phyloP scores from a whole-genome alignment of 2,797 vertebrate genomes.

The Nothura maculosa region DNA sequence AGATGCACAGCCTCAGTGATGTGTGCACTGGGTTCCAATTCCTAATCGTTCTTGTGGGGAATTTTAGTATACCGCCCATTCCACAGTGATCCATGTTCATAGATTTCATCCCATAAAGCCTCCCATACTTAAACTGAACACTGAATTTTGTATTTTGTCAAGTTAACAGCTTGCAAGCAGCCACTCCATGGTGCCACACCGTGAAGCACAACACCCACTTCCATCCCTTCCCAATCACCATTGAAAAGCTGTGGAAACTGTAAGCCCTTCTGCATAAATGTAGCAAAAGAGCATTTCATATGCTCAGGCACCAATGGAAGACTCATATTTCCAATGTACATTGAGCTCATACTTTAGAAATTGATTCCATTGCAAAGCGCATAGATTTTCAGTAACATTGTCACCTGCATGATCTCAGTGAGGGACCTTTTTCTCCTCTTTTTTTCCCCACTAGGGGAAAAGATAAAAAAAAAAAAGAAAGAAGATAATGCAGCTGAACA shows the following conservation, averaged over 20 bases:
- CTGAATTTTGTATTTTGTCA: neutral
- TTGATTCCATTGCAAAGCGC: neutral
- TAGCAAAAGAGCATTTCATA: neutral
- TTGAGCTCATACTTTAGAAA: neutral
- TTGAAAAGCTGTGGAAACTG: neutral
- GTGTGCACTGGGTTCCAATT: neutral
- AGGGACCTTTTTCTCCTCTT: neutral
- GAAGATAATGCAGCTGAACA: neutral
- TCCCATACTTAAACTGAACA: neutral
- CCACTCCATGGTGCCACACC: neutral
- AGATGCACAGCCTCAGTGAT: neutral
- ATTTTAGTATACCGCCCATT: neutral
- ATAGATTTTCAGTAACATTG: neutral
- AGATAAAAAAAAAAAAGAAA: conserved; percentile 6
- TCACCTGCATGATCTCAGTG: neutral
- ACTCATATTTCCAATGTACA: neutral
- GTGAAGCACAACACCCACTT: neutral
- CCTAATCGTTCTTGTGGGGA: neutral
- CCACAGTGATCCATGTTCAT: neutral
- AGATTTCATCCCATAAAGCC: neutral
- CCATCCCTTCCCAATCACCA: neutral
- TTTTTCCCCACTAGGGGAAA: neutral
- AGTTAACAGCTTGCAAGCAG: neutral
- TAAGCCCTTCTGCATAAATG: neutral
- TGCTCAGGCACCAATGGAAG: neutral